Evolutionary conservation across 2,888 invertebrate genomes (phyloP).

Genomic region (Pterostichus madidus): DNA sequence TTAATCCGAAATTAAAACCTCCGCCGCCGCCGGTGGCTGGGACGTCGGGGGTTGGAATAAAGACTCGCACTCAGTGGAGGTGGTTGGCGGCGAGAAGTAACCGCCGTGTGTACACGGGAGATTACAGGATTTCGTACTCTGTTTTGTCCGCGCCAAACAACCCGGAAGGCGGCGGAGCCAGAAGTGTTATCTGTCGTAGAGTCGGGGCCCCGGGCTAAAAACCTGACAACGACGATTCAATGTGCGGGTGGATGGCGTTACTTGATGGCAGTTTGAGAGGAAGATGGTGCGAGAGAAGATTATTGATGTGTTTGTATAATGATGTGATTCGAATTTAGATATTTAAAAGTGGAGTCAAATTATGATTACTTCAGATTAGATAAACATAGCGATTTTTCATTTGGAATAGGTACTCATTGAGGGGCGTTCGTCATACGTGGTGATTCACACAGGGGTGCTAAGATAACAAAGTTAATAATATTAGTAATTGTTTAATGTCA

Average conservation of each 20-base stretch:
- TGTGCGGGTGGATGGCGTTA: not conserved
- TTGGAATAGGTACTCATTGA: no score
- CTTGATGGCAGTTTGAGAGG: not conserved
- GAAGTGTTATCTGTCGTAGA: conserved; percentile 1
- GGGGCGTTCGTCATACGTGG: no score
- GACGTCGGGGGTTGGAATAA: not conserved
- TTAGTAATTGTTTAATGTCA: no score
- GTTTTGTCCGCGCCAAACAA: conserved; percentile 50
- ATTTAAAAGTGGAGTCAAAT: no score
- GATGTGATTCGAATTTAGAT: no score
- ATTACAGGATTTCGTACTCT: conserved; percentile 63
- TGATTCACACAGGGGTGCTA: no score
- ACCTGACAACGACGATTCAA: conserved; percentile 57
- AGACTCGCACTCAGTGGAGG: not conserved
- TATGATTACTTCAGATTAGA: no score
- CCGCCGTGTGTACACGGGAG: conserved; percentile 64
- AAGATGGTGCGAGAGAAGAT: not conserved
- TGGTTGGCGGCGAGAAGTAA: conserved; percentile 1
- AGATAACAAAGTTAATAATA: no score
- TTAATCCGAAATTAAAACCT: conserved; percentile 66
- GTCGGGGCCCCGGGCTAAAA: conserved; percentile 34
- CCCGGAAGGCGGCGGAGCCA: not conserved
- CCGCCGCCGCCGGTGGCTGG: not conserved
- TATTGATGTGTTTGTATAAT: not conserved
- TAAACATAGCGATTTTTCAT: no score